Evolutionary conservation across 2,113 vertebrate genomes (phyloP), one percentile per base, ranked within the genome.

Genomic region (Oreochromis tanganicae): DNA sequence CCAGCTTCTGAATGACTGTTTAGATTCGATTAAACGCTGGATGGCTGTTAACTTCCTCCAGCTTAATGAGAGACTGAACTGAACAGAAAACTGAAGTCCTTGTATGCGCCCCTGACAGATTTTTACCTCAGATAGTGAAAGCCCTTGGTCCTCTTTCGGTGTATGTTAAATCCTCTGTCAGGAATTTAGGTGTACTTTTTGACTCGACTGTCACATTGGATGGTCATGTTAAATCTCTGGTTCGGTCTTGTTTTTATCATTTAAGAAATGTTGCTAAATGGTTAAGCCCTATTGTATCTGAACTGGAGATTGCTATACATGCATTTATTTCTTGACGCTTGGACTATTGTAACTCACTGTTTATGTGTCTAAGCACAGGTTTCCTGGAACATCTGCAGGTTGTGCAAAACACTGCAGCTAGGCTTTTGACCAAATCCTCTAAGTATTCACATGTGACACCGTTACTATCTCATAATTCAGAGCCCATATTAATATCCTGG

Each of bases 151-250:
- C 55, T 57, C 55, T 57, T 57, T 57, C 55, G 7, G 55, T 27
- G 55, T 57, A 57, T 0, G 12, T 27, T 57, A 57, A 57, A 57
- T 57, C 4, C 6, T 57, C 55, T 57, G 4, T 57, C 21, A 27
- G 55, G 12, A 27, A 27, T 57, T 27, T 27, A 57, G 55, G 21
- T 27, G 55, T 57, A 57, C 21, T 27, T 57, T 57, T 27, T 57
- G 55, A 57, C 55, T 57, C 13, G 55, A 57, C 55, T 56, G 11
- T 57, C 55, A 57, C 55, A 27, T 27, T 27, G 55, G 12, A 14
- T 27, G 55, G 21, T 57, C 0, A 56, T 27, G 21, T 0, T 56
- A 56, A 56, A 56, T 56, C 55, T 56, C 55, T 27, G 55, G 11
- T 56, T 56, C 2, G 6, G 11, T 56, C 21, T 56, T 56, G 12